Evolutionary conservation across 1,140 invertebrate species (phyloP).

Genomic region (Eumaeus atala): DNA sequence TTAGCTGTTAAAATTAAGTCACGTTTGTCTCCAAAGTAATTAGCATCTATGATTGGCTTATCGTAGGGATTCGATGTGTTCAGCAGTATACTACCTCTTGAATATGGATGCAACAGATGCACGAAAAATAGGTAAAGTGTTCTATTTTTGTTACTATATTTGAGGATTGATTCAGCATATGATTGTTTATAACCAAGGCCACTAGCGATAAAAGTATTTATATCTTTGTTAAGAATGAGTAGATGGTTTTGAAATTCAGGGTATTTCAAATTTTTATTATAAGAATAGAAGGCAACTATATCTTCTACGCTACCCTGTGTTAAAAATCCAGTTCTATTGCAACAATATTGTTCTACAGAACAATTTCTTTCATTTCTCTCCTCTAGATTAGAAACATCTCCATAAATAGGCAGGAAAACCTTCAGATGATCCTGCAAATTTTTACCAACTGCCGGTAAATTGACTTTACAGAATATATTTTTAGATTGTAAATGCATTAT

Average conservation of each 20-base stretch:
- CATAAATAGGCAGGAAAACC: conserved; percentile 39
- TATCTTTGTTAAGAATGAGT: conserved; percentile 31
- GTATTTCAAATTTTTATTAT: conserved; percentile 24
- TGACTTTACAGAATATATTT: conserved; percentile 66
- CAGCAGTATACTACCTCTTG: conserved; percentile 61
- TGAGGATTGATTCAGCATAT: conserved; percentile 46
- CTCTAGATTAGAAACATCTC: conserved; percentile 28
- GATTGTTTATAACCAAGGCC: conserved; percentile 41
- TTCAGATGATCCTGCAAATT: conserved; percentile 79
- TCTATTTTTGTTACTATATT: conserved; percentile 49
- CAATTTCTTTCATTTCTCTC: conserved; percentile 24
- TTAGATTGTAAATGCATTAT: conserved; percentile 47
- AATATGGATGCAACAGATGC: conserved; percentile 71
- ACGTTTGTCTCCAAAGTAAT: conserved; percentile 82
- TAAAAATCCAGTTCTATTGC: conserved; percentile 43
- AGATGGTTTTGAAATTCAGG: conserved; percentile 56
- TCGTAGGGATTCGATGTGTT: conserved; percentile 59
- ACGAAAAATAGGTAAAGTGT: conserved; percentile 50
- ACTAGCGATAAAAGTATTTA: conserved; percentile 16
- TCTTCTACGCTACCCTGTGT: conserved; percentile 31
- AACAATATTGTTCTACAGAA: conserved; percentile 43
- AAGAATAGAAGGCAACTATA: conserved; percentile 44
- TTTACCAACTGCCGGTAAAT: conserved; percentile 80
- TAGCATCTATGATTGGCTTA: conserved; percentile 85
- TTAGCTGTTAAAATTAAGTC: conserved; percentile 79